These are phyloP conservation scores for Elaphurus davidianus DNA, from an alignment of 2,113 vertebrate species.

Conservation along the genomic window DNA sequence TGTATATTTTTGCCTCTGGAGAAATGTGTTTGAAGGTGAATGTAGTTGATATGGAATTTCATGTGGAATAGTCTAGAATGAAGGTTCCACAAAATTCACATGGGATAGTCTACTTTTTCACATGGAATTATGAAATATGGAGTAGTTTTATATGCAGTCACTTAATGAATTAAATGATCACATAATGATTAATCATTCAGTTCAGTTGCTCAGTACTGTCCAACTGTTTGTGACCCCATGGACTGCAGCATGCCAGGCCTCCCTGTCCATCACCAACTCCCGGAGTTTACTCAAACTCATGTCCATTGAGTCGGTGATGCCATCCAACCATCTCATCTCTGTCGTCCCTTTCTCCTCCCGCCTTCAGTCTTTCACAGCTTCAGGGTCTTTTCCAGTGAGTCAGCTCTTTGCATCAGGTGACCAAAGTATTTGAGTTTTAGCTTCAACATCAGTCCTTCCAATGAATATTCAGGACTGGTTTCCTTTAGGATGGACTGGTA, in stretches of 20 bases:
- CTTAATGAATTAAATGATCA: not conserved
- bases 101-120: not conserved
- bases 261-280: not conserved
- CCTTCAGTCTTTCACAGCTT: not conserved
- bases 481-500: not conserved
- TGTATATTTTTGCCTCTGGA: not conserved
- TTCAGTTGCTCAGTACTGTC: not conserved
- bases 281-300: not conserved
- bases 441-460: not conserved
- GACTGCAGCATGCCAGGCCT: not conserved
- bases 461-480: not conserved
- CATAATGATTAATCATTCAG: not conserved
- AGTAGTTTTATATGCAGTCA: not conserved
- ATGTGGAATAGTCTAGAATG: not conserved
- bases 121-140: not conserved
- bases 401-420: not conserved
- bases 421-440: not conserved
- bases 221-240: not conserved
- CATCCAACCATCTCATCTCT: not conserved
- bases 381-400: not conserved
- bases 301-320: not conserved
- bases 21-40: slow-evolving; percentile 16
- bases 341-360: not conserved
- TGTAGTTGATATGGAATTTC: not conserved
- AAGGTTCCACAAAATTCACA: not conserved